A percentile compares a stretch with the other conserved stretches of the same genome.
Conservation (phyloP, 2,888 invertebrate species). For the Dryobota labecula region DNA sequence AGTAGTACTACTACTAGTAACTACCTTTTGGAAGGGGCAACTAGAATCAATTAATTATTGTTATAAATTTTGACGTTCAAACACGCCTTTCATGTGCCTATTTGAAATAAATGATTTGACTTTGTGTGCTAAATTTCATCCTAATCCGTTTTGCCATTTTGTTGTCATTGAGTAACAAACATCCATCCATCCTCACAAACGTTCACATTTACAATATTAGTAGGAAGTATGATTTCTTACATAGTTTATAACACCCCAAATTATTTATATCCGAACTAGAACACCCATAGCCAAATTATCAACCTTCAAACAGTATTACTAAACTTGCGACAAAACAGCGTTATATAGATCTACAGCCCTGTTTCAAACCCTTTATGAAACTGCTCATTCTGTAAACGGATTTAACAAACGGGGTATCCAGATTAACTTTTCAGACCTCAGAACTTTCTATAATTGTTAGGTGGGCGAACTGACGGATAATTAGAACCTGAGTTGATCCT, state of each 20-base stretch:
- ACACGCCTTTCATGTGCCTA: too few relatives aligned
- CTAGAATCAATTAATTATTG: too few relatives aligned
- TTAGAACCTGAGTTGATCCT: constrained; percentile 45
- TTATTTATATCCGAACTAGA: background rate
- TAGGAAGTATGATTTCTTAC: too few relatives aligned
- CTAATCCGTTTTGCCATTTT: too few relatives aligned
- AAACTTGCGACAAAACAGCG: background rate
- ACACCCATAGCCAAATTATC: background rate
- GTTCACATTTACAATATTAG: too few relatives aligned
- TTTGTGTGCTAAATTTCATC: too few relatives aligned
- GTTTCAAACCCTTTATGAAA: constrained; percentile 38
- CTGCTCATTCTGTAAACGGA: constrained; percentile 48
- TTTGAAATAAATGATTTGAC: too few relatives aligned
- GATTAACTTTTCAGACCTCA: constrained; percentile 51
- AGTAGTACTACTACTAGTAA: too few relatives aligned
- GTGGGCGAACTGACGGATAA: constrained; percentile 50
- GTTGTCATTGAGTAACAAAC: too few relatives aligned
- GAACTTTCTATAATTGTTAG: constrained; percentile 59
- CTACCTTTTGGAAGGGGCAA: too few relatives aligned
- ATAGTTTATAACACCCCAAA: background rate
- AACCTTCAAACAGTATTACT: constrained; percentile 3
- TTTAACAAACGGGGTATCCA: constrained; percentile 43
- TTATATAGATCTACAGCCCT: background rate
- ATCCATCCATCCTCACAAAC: too few relatives aligned
- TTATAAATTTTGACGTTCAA: too few relatives aligned